A percentile compares a stretch with the other conserved stretches of the same genome.
Evolutionary conservation across 2,797 vertebrate species (phyloP).

Genomic region (Phalloptychus januarius): DNA sequence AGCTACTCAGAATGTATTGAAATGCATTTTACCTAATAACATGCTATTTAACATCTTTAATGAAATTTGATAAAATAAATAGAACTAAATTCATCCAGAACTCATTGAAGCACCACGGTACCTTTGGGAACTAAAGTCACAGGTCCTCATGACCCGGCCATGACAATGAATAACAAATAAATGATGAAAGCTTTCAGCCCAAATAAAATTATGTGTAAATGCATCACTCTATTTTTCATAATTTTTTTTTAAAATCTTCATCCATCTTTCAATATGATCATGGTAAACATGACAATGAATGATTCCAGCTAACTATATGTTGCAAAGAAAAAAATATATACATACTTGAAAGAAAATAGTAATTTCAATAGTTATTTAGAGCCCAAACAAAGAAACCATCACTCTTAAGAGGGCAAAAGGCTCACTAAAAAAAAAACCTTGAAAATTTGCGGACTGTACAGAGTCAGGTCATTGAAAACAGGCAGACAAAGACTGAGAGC

Average conservation of each 20-base stretch:
- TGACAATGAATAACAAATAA: conserved; percentile 1
- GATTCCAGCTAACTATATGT: not conserved
- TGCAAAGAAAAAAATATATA: not conserved
- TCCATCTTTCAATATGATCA: conserved; percentile 5
- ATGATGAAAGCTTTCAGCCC: not conserved
- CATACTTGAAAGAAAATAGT: conserved; percentile 5
- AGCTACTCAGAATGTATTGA: not conserved
- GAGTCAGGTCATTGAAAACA: conserved; percentile 15
- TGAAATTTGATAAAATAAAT: not conserved
- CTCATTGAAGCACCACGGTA: conserved; percentile 1
- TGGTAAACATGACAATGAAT: conserved; percentile 7
- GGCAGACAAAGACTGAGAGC: conserved; percentile 25
- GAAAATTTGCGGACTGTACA: conserved; percentile 18
- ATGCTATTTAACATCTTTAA: not conserved
- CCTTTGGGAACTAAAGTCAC: conserved; percentile 3
- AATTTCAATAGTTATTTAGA: conserved; percentile 20
- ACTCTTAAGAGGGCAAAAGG: conserved; percentile 6
- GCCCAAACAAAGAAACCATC: conserved; percentile 5
- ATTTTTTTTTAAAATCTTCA: not conserved
- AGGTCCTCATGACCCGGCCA: not conserved
- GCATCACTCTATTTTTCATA: not conserved
- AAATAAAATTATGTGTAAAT: not conserved
- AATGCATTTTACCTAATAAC: not conserved
- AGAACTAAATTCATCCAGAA: not conserved
- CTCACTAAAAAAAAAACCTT: conserved; percentile 9